A percentile compares a stretch with the other conserved stretches of the same genome.
Conservation (phyloP, 2,888 invertebrate genomes). For the Geophilus truncorum region DNA sequence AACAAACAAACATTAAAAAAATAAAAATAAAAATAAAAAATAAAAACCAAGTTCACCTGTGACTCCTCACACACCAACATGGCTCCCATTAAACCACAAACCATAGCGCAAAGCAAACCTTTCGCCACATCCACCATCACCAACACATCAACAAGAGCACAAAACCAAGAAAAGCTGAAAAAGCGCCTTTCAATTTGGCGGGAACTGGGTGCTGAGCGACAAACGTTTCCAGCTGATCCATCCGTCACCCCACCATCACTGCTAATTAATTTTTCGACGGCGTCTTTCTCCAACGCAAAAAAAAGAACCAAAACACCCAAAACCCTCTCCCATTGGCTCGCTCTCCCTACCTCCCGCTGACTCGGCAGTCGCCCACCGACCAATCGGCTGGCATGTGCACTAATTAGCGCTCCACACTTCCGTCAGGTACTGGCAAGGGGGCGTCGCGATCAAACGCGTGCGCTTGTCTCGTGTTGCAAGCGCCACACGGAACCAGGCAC, state of each 20-base stretch:
- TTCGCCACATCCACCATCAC: background rate
- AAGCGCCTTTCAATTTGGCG: background rate
- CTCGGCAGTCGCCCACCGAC: background rate
- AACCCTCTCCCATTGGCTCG: background rate
- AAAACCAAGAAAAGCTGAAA: background rate
- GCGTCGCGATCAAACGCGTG: background rate
- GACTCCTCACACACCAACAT: background rate
- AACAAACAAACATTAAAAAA: background rate
- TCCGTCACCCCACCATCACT: constrained; percentile 10
- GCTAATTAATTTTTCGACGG: background rate
- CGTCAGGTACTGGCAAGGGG: constrained; percentile 16
- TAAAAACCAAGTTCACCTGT: background rate
- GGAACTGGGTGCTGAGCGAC: background rate
- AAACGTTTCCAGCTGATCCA: background rate
- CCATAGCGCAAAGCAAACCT: background rate
- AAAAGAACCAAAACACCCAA: background rate
- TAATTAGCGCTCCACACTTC: constrained; percentile 10
- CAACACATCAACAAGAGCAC: background rate
- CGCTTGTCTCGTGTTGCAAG: background rate
- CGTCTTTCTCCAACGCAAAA: background rate
- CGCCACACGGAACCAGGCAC: background rate
- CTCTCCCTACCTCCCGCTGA: background rate
- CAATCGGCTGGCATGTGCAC: background rate
- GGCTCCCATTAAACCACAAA: background rate
- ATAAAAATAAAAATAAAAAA: background rate